Percentiles rank a stretch among this genome's conserved stretches.
Conservation (phyloP, 2,113 vertebrate species). For the Pelodiscus sinensis region DNA sequence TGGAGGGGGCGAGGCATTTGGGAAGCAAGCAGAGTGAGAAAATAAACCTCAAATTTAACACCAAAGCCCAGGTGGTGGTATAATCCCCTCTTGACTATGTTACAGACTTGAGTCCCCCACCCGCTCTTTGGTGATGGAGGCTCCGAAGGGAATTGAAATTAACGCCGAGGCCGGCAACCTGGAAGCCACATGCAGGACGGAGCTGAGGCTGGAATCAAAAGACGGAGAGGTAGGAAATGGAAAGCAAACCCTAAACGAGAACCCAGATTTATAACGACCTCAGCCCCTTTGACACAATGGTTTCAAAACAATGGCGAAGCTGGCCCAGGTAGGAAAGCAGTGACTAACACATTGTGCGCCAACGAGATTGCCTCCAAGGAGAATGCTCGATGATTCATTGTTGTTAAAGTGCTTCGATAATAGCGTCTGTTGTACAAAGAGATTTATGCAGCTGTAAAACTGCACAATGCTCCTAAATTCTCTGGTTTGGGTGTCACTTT, state of each 20-base stretch:
- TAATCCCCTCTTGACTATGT: background rate
- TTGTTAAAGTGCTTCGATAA: constrained; percentile 60
- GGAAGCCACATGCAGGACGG: constrained; percentile 93
- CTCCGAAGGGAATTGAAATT: constrained; percentile 95
- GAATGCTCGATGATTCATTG: constrained; percentile 46
- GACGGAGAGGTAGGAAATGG: constrained; percentile 90
- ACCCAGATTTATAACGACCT: background rate
- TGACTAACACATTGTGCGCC: background rate
- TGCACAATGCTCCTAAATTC: constrained; percentile 45
- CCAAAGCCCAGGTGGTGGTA: accelerated
- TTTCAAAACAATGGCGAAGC: background rate
- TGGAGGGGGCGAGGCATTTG: accelerated
- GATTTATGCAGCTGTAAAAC: constrained; percentile 61
- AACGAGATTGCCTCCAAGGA: constrained; percentile 15
- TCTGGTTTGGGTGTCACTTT: constrained; percentile 56
- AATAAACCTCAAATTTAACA: background rate
- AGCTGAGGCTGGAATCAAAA: constrained; percentile 96
- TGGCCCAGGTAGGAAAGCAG: background rate
- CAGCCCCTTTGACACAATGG: background rate
- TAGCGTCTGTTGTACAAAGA: constrained; percentile 47
- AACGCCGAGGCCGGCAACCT: constrained; percentile 96
- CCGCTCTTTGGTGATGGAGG: constrained; percentile 94
- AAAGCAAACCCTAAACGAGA: accelerated
- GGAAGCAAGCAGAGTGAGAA: background rate
- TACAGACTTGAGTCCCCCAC: constrained; percentile 96